Base-by-base conservation (phyloP, 2,113 vertebrate genomes). In the Gnathonemus longibarbis region DNA sequence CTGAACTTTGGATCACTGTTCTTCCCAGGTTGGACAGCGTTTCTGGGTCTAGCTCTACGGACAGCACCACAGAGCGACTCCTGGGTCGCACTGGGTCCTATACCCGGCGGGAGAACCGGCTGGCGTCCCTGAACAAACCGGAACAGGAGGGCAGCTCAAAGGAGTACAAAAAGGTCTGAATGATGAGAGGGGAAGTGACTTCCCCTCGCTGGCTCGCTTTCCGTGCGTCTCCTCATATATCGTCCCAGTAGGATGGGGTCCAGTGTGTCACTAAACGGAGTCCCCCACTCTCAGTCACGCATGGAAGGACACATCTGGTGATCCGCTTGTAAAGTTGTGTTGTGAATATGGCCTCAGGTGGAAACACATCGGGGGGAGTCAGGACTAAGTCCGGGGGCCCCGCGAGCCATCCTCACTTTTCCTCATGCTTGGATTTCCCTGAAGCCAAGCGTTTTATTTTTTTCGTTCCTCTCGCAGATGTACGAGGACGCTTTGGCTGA, bases 401-500 rank as follows among this genome's bases (percentile, higher is more conserved):
- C 46, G 8, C 5, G 8, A 66, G 27, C 0, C 17, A 49, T 66
- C 88, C 5, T 48, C 45, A 89, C 24, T 49, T 27, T 45, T 88
- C 56, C 21, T 49, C 45, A n/a, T 49, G 62, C 24, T 5, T 13
- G n/a, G 21, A 45, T 49, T 48, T 35, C 45, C 7, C 58, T 52
- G 70, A 77, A 39, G 70, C 31, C 74, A 8, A 39, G 3, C 21
- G 21, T 50, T 5, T 53, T 21, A 1, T 27, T 19, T 77, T 1
- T 17, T 42, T 53, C 77, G 56, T 84, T 10, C 2, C 35, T 90
- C 90, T 87, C 84, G 8, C 93, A 99, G 98, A 95, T 99, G 66
- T 99, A 99, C 0, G 97, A 98, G 91, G 96, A 97, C 0, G 98
- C 98, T 80, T 93, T 98, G 93, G 95, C 96, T 0, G 98, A 99